Evolutionary conservation across 2,797 vertebrate genomes (phyloP), one percentile per base, ranked within the genome.

Genomic region (Platyrinchus mystaceus): DNA sequence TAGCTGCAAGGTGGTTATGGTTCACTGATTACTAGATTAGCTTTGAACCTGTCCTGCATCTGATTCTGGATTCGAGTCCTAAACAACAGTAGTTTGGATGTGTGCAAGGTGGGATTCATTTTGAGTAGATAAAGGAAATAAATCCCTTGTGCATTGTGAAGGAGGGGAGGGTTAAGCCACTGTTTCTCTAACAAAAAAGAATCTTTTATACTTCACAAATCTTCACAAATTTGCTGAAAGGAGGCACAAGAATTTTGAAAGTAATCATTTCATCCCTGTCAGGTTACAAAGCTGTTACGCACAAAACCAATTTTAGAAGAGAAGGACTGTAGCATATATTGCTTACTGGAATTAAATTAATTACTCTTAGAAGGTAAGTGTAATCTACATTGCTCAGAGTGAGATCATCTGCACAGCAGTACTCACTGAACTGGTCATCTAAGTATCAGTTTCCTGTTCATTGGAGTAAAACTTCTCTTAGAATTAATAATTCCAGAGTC

Each of bases 21-120:
- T 89, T 96, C 93, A 88, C 69, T 52, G 56, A 44, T 86, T 77
- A 74, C 73, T 84, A 50, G 87, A 94, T 95, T 95, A 89, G 77
- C 73, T 90, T 88, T 94, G 69, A 87, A 84, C 55, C 60, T 84
- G 32, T 66, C 64, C 66, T 89, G 39, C 50, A 41, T 84, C 73
- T 66, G 78, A 70, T 63, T 81, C 74, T 74, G 70, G 76, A 84
- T 53, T 86, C 7, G 0, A 89, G 90, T 67, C 83, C 85, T 77
- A 41, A 87, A 83, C 71, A 70, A 19, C 27, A 21, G 49, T 32
- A 55, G n/a, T 62, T 87, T 70, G 79, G 21, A 67, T 58, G 78
- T 39, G n/a, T 20, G 71, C 80, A 70, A 76, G 74, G 79, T 70
- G 70, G 89, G 84, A 90, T 90, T 95, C 94, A 70, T 95, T 90